Evolutionary conservation across 2,113 vertebrate genomes (phyloP).

Genomic region (Hemiprocne comata): DNA sequence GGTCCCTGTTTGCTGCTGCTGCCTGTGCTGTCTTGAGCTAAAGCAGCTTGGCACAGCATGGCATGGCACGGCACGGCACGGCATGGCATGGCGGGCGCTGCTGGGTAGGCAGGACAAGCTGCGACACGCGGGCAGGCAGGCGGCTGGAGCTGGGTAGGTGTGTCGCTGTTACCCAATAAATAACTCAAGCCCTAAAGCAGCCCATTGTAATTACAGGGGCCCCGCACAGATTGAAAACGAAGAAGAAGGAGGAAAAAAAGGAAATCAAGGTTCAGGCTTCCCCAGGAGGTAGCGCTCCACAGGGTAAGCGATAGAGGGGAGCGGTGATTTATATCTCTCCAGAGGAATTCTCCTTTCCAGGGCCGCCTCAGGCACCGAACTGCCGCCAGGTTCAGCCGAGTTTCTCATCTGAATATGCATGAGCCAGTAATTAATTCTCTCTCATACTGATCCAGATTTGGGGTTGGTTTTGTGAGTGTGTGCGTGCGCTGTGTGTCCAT

Average conservation of each 20-base stretch:
- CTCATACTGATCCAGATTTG: slow-evolving; percentile 64
- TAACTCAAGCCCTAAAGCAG: slow-evolving; percentile 61
- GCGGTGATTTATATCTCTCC: slow-evolving; percentile 50
- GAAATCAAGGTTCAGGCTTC: slow-evolving; percentile 57
- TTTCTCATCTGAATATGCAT: slow-evolving; percentile 67
- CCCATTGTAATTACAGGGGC: slow-evolving; percentile 61
- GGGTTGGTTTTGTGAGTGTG: slow-evolving; percentile 33
- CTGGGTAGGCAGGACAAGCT: slow-evolving; percentile 19
- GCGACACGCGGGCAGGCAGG: not conserved
- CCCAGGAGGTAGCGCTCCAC: slow-evolving; percentile 31
- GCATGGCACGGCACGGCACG: not conserved
- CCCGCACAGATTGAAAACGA: slow-evolving; percentile 48
- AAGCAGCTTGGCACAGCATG: not conserved
- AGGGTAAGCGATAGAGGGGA: slow-evolving; percentile 19
- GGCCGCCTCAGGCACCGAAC: slow-evolving; percentile 21
- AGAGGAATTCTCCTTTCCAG: slow-evolving; percentile 51
- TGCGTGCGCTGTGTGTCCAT: not conserved
- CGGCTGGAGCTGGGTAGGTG: slow-evolving; percentile 25
- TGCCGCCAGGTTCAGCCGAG: slow-evolving; percentile 61
- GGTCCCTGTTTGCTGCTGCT: not conserved
- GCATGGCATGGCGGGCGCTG: not conserved
- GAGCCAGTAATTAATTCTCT: slow-evolving; percentile 69
- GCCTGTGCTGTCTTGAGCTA: accelerated
- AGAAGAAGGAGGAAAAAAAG: slow-evolving; percentile 26
- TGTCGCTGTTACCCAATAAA: slow-evolving; percentile 64